These are phyloP conservation scores for Trichogramma dendrolimi DNA, from an alignment of 2,888 invertebrate genomes.

Conservation along the genomic window DNA sequence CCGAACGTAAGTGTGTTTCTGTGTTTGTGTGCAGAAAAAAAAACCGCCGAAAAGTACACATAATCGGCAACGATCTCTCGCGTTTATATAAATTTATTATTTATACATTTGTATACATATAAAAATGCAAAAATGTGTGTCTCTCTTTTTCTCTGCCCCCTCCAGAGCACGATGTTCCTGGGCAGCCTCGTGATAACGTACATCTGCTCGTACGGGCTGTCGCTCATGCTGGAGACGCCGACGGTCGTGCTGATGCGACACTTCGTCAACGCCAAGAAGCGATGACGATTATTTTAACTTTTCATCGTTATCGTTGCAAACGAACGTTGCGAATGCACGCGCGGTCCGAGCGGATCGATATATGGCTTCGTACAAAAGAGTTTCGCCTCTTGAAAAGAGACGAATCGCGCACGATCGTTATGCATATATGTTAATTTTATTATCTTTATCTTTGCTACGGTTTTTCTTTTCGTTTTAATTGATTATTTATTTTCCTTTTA, in stretches of 20 bases:
- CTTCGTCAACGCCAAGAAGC: constrained; percentile 27
- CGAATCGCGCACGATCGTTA: no score
- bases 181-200: constrained; percentile 45
- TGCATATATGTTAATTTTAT: no score
- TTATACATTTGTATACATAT: neutral
- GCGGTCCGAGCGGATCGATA: no score
- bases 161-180: constrained; percentile 28
- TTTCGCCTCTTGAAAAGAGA: no score
- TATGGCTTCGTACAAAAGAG: no score
- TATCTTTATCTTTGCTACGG: no score
- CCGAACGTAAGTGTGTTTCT: constrained; percentile 43
- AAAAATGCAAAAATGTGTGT: neutral
- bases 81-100: no score
- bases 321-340: constrained; percentile 7
- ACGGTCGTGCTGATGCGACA: constrained; percentile 47
- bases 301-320: neutral
- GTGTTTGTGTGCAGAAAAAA: neutral
- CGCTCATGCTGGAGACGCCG: constrained; percentile 50
- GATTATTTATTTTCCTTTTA: constrained; percentile 7
- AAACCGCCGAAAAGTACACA: neutral
- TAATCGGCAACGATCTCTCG: neutral
- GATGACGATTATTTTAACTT: constrained; percentile 26
- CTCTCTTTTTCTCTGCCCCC: neutral
- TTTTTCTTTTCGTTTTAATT: no score
- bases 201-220: constrained; percentile 44